Base-by-base conservation (phyloP, 2,888 invertebrate genomes). In the Polyommatus icarus region DNA sequence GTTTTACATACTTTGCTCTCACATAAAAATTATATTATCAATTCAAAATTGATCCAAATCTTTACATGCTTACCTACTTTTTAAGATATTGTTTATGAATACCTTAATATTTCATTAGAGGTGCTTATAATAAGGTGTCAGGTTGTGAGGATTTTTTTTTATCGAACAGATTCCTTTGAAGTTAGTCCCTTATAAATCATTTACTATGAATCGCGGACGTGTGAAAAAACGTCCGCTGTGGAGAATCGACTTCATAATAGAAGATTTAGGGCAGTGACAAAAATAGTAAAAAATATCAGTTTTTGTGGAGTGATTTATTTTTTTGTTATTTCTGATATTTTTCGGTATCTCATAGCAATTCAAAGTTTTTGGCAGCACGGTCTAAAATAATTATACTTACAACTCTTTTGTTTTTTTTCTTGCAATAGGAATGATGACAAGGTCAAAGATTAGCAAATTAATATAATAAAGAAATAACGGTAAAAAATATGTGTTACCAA, bases 241-340 rank as follows among this genome's bases (percentile, higher is more conserved):
- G 29, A 29, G 29, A 29, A 67, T 67, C 1, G 32, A 29, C 67
- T 67, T 18, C 12, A 67, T 67, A 67, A 67, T 67, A 67, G 67
- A 67, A 67, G 67, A 67, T 67, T 67, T 67, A 67, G 67, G 67
- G 29, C 32, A 67, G 67, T 32, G 67, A 67, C 67, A 67, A 29
- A 29, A 24, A 67, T 59, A 67, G 29, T 29, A 67, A 61, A 67
- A 32, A 67, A 24, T 3, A 59, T 59, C 8, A 67, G 5, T 4
- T 67, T 32, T 67, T 67, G 29, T 67, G 6, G 24, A 29, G 15
- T 67, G 67, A 61, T 61, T 8, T 8, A 67, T 67, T 67, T 67
- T 67, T 18, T 67, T 67, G 29, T 67, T 18, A 54, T 54, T 54
- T 54, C 54, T 4, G 54, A 54, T 54, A 54, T 18, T 0, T 54